phyloP scores from a whole-genome alignment of 2,888 invertebrate species.

The Synergus japonicus region DNA sequence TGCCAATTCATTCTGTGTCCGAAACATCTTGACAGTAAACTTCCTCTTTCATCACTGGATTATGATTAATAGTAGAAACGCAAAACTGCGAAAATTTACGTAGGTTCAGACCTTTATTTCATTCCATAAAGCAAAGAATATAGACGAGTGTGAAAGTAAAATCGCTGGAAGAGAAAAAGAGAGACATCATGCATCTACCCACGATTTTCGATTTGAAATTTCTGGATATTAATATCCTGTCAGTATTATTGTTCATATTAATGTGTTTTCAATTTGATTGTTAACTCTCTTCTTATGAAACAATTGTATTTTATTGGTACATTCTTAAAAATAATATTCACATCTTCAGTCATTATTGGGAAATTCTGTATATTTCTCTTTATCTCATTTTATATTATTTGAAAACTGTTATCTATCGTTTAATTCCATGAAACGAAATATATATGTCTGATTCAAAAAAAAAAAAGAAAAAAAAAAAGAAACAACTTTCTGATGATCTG shows the following conservation, averaged over 20 bases:
- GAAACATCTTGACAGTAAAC: not conserved
- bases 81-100: slow-evolving; percentile 32
- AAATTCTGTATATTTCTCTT: not conserved
- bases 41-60: slow-evolving; percentile 28
- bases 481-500: not conserved
- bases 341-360: not conserved
- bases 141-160: slow-evolving; percentile 33
- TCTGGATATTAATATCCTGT: slow-evolving; percentile 23
- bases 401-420: not conserved
- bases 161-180: not conserved
- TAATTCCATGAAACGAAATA: too few species aligned
- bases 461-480: too few species aligned
- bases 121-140: not conserved
- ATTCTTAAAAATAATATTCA: not conserved
- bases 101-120: not conserved
- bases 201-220: slow-evolving; percentile 22
- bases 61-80: slow-evolving; percentile 36
- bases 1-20: slow-evolving; percentile 11
- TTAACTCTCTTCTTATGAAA: slow-evolving; percentile 18
- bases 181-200: slow-evolving; percentile 6
- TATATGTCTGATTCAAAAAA: too few species aligned
- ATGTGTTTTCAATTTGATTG: slow-evolving; percentile 27
- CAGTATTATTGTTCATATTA: slow-evolving; percentile 16
- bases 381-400: too few species aligned
- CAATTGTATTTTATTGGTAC: not conserved